These are phyloP conservation scores for Gastracanthus pulcherrimus DNA, from an alignment of 2,888 invertebrate genomes.

Conservation along the genomic window DNA sequence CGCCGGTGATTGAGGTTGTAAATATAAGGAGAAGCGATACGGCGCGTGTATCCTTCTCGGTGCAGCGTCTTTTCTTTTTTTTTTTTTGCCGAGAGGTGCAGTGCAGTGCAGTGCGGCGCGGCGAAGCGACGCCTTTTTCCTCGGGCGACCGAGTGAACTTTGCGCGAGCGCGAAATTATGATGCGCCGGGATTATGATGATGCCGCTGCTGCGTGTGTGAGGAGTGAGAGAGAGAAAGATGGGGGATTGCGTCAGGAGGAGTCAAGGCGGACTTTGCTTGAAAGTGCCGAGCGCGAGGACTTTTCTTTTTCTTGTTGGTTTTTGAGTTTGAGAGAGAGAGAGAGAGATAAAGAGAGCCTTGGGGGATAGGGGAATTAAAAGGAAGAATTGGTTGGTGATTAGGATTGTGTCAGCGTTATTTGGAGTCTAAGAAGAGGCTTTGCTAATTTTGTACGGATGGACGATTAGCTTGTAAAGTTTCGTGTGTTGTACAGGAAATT, in stretches of 20 bases:
- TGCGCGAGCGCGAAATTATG: slow-evolving; percentile 23
- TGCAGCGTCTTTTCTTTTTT: neutral
- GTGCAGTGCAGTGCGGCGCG: neutral
- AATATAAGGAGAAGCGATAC: slow-evolving; percentile 10
- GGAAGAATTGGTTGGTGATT: too few species aligned
- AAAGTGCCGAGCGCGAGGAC: neutral
- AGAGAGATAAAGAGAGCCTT: too few species aligned
- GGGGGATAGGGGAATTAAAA: too few species aligned
- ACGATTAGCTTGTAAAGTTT: too few species aligned
- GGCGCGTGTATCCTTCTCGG: neutral
- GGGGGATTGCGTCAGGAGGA: slow-evolving; percentile 14
- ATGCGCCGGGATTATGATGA: slow-evolving; percentile 13
- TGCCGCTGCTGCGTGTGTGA: neutral
- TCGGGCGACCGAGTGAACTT: slow-evolving; percentile 52
- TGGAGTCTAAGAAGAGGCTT: neutral
- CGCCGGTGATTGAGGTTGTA: slow-evolving; percentile 47
- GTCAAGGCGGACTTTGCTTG: neutral
- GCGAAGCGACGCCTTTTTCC: slow-evolving; percentile 15
- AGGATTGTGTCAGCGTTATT: neutral
- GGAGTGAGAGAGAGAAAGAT: neutral
- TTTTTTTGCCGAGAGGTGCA: neutral
- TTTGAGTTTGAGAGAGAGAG: neutral
- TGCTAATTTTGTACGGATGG: too few species aligned
- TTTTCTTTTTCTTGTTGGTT: too few species aligned
- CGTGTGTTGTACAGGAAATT: too few species aligned